Conservation (phyloP, 2,888 invertebrate genomes). For the Acrobasis repandana region DNA sequence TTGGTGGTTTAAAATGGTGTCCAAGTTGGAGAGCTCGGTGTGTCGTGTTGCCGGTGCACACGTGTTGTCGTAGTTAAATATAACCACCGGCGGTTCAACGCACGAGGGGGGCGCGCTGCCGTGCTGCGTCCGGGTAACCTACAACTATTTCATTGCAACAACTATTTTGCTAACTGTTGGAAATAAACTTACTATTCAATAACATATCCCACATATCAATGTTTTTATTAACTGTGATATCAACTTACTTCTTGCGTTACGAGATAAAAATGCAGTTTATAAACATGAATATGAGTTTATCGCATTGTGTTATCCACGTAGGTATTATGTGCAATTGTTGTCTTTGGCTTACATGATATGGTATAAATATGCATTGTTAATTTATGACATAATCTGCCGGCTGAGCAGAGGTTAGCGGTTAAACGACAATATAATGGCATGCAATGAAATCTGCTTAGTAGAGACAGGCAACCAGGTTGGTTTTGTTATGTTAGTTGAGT, state of each 20-base stretch:
- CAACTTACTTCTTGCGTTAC: background rate
- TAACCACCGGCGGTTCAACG: slow-evolving; percentile 78
- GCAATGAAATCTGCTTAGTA: background rate
- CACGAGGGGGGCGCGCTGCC: slow-evolving; percentile 63
- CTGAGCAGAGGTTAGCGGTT: background rate
- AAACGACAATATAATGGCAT: slow-evolving; percentile 2
- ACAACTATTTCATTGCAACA: slow-evolving; percentile 49
- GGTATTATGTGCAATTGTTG: slow-evolving; percentile 6
- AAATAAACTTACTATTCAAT: slow-evolving; percentile 3
- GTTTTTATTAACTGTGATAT: background rate
- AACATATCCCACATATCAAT: background rate
- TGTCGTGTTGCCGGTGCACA: slow-evolving; percentile 62
- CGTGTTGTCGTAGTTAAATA: slow-evolving; percentile 79
- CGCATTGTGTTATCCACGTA: slow-evolving; percentile 3
- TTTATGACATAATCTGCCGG: slow-evolving; percentile 6
- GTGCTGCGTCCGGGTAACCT: slow-evolving; percentile 68
- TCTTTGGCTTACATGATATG: slow-evolving; percentile 5
- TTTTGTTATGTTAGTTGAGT: background rate
- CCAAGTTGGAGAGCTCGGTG: slow-evolving; percentile 60
- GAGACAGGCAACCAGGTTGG: background rate
- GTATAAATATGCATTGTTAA: slow-evolving; percentile 12
- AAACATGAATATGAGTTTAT: slow-evolving; percentile 15
- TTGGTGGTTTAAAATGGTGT: slow-evolving; percentile 51
- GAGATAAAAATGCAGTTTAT: slow-evolving; percentile 18
- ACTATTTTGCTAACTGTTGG: slow-evolving; percentile 4